Percentiles rank a stretch among this genome's conserved stretches.
These are phyloP conservation scores for Dromiciops gliroides DNA, from an alignment of 2,113 vertebrate genomes.

Conservation along the genomic window DNA sequence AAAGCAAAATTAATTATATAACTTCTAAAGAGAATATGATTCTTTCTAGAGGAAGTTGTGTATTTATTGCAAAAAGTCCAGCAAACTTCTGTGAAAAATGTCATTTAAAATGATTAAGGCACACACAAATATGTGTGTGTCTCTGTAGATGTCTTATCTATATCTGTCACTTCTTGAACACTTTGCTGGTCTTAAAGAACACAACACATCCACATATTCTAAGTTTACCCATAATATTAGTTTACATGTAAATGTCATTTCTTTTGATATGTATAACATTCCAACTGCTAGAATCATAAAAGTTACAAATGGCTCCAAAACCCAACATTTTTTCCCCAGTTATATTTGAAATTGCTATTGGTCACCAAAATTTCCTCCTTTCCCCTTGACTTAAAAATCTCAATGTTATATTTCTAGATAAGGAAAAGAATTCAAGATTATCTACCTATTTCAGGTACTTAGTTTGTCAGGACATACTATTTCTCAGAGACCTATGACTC, in stretches of 20 bases:
- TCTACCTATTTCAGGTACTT: slow-evolving; percentile 28
- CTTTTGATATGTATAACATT: slow-evolving; percentile 16
- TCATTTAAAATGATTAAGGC: background rate
- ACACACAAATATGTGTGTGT: background rate
- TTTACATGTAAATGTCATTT: slow-evolving; percentile 29
- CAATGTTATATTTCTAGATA: slow-evolving; percentile 51
- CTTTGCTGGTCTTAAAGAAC: background rate
- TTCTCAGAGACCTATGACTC: slow-evolving; percentile 49
- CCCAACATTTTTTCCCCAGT: slow-evolving; percentile 11
- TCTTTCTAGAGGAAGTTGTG: background rate
- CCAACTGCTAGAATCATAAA: background rate
- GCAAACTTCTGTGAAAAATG: background rate
- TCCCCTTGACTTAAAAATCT: slow-evolving; percentile 63
- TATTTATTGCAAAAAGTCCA: background rate
- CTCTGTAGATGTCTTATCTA: background rate
- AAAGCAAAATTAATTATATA: slow-evolving; percentile 14
- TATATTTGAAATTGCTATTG: slow-evolving; percentile 51
- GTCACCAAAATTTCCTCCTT: slow-evolving; percentile 47
- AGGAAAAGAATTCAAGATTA: slow-evolving; percentile 40
- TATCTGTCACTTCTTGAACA: background rate
- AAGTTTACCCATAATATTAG: slow-evolving; percentile 9
- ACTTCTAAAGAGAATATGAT: background rate
- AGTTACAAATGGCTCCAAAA: slow-evolving; percentile 6
- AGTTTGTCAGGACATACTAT: slow-evolving; percentile 55
- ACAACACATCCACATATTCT: slow-evolving; percentile 29